Percentiles rank a stretch among this genome's conserved stretches.
Evolutionary conservation across 2,113 vertebrate species (phyloP).

Genomic region (Oreochromis tanganicae): DNA sequence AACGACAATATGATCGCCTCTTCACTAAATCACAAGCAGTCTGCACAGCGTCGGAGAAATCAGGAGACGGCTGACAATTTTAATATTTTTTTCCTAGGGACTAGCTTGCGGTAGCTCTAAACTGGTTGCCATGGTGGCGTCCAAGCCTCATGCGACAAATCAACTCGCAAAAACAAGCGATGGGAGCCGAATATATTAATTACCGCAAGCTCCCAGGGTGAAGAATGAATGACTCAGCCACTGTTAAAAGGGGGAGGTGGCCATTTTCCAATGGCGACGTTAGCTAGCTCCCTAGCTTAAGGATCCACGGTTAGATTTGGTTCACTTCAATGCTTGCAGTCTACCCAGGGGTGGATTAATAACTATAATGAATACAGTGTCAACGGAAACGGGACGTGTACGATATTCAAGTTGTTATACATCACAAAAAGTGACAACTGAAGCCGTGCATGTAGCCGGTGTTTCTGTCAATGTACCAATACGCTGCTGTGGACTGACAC

Average conservation of each 20-base stretch:
- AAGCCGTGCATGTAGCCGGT: neutral
- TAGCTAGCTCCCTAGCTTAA: neutral
- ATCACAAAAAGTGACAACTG: neutral
- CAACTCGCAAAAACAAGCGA: neutral
- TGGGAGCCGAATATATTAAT: neutral
- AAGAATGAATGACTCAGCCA: constrained; percentile 60
- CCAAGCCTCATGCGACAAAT: too few relatives aligned
- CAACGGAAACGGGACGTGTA: neutral
- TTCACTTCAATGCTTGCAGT: too few relatives aligned
- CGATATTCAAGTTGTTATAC: neutral
- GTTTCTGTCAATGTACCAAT: neutral
- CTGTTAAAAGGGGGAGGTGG: constrained; percentile 47
- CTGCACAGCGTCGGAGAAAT: too few relatives aligned
- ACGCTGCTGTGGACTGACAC: neutral
- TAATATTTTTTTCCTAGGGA: neutral
- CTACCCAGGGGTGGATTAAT: neutral
- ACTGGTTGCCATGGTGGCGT: neutral
- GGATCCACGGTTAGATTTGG: neutral
- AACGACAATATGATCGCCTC: neutral
- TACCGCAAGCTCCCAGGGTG: neutral
- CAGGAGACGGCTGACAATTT: neutral
- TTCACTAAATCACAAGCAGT: neutral
- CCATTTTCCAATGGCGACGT: constrained; percentile 48
- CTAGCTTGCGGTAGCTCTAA: neutral
- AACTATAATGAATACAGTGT: neutral